phyloP scores from a whole-genome alignment of 2,888 invertebrate genomes.

The Norana najaformis region DNA sequence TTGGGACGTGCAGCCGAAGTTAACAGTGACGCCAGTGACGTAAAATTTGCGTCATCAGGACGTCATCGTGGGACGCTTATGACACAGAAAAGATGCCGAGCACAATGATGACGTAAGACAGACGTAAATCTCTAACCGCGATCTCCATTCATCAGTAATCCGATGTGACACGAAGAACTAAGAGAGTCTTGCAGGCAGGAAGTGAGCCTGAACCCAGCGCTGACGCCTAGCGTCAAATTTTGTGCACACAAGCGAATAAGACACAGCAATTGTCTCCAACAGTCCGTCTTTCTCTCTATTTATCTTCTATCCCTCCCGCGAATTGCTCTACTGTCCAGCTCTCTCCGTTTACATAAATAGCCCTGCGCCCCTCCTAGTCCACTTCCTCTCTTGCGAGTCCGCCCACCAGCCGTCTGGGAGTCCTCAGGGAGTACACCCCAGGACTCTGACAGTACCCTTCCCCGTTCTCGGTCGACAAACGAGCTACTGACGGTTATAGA shows the following conservation, averaged over 20 bases:
- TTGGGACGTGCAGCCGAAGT: neutral
- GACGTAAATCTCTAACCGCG: neutral
- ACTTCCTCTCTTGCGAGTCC: neutral
- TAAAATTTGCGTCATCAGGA: neutral
- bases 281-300: too few relatives aligned
- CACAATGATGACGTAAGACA: neutral
- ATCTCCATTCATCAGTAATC: neutral
- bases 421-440: neutral
- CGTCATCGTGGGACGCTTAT: neutral
- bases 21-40: neutral
- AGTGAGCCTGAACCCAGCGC: neutral
- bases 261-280: neutral
- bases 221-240: neutral
- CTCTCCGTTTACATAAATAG: too few relatives aligned
- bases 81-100: neutral
- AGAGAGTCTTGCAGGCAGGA: neutral
- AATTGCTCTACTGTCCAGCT: too few relatives aligned
- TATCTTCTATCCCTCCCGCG: too few relatives aligned
- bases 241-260: neutral
- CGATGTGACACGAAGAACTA: neutral
- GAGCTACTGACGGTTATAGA: neutral
- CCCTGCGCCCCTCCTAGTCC: neutral
- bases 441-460: neutral
- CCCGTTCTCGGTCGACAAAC: neutral
- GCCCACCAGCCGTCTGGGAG: neutral